Percentiles rank a stretch among this genome's conserved stretches.
phyloP scores from a whole-genome alignment of 1,140 invertebrate species.

The Diplogasteroides magnus region DNA sequence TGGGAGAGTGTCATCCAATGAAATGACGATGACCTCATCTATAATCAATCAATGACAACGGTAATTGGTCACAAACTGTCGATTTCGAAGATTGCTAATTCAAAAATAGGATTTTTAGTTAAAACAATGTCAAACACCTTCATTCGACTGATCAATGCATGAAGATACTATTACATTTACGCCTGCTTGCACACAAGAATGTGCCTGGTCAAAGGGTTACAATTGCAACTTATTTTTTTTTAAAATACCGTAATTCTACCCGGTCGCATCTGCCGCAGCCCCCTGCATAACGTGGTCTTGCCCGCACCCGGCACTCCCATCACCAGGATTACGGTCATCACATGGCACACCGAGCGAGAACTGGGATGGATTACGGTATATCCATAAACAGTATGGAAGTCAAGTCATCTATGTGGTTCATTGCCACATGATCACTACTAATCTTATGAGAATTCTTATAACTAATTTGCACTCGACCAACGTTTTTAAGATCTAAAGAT shows the following conservation, averaged over 20 bases:
- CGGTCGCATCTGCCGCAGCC: conserved; percentile 3
- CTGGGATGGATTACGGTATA: neutral
- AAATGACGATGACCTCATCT: conserved; percentile 3
- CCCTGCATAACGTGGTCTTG: conserved; percentile 26
- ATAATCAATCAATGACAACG: too few relatives aligned
- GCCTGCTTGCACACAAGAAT: too few relatives aligned
- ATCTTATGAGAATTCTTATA: conserved; percentile 16
- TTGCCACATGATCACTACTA: conserved; percentile 23
- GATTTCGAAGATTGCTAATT: too few relatives aligned
- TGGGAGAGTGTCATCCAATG: conserved; percentile 4
- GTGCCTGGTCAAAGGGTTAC: conserved; percentile 6
- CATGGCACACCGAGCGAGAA: neutral
- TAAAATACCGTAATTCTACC: conserved; percentile 3
- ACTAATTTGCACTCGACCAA: too few relatives aligned
- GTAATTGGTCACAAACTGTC: too few relatives aligned
- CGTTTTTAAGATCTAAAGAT: too few relatives aligned
- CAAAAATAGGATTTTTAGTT: too few relatives aligned
- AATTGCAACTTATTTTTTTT: neutral
- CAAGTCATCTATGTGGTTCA: conserved; percentile 20
- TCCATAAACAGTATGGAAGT: neutral
- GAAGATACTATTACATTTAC: too few relatives aligned
- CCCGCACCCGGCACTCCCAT: conserved; percentile 28
- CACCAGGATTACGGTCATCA: conserved; percentile 24
- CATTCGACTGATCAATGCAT: too few relatives aligned
- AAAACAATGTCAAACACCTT: too few relatives aligned